phyloP scores from a whole-genome alignment of 2,888 invertebrate genomes.

The Blera fallax region DNA sequence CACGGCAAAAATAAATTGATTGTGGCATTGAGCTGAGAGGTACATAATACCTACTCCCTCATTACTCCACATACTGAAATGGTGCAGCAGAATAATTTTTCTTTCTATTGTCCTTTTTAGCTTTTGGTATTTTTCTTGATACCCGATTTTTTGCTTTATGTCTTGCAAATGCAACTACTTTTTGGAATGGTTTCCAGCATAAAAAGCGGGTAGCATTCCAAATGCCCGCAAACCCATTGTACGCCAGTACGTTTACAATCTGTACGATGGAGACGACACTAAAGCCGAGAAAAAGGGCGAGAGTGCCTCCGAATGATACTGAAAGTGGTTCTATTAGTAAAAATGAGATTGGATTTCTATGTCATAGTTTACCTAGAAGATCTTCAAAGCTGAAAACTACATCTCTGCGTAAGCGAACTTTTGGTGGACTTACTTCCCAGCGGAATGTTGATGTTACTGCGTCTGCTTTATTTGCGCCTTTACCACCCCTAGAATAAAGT shows the following conservation, averaged over 20 bases:
- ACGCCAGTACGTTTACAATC: constrained; percentile 75
- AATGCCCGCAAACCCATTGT: constrained; percentile 23
- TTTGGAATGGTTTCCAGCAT: constrained; percentile 1
- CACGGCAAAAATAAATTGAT: constrained; percentile 21
- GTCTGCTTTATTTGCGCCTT: constrained; percentile 73
- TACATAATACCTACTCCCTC: background rate
- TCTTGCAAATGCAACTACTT: background rate
- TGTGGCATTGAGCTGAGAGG: background rate
- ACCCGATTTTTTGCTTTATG: constrained; percentile 13
- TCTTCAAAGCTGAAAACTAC: constrained; percentile 84
- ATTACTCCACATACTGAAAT: constrained; percentile 29
- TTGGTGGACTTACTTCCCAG: constrained; percentile 83
- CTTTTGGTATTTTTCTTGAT: background rate
- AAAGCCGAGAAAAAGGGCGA: constrained; percentile 83
- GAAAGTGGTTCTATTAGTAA: constrained; percentile 65
- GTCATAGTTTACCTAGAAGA: constrained; percentile 82
- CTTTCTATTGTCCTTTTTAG: background rate
- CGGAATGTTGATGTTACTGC: constrained; percentile 82
- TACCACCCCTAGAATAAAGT: constrained; percentile 35
- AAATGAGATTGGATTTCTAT: background rate
- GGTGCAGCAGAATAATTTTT: background rate
- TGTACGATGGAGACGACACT: constrained; percentile 82
- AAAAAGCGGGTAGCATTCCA: constrained; percentile 10
- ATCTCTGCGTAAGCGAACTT: constrained; percentile 83
- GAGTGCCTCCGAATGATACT: constrained; percentile 84